Percentiles rank a stretch among this genome's conserved stretches.
Evolutionary conservation across 2,888 invertebrate genomes (phyloP).

Genomic region (Caenorhabditis sp.): DNA sequence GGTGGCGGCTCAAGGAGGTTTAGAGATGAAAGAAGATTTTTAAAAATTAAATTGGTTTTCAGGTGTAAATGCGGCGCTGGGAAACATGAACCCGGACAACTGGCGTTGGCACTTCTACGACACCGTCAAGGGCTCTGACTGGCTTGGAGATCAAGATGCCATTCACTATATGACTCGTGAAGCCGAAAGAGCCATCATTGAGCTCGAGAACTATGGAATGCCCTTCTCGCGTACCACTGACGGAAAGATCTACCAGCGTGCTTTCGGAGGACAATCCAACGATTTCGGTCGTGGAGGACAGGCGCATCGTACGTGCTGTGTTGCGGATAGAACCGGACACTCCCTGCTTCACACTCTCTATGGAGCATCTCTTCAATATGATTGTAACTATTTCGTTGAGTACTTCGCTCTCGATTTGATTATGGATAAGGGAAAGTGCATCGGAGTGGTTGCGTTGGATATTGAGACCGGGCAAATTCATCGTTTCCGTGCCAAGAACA

Average conservation of each 20-base stretch:
- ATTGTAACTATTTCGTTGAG: constrained; percentile 98
- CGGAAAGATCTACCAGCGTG: constrained; percentile 97
- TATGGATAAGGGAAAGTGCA: constrained; percentile 88
- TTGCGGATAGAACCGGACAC: constrained; percentile 98
- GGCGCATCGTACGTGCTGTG: constrained; percentile 90
- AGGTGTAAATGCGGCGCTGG: constrained; percentile 96
- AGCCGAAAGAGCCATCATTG: constrained; percentile 85
- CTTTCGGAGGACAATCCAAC: constrained; percentile 98
- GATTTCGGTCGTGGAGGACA: constrained; percentile 96
- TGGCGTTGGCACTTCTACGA: constrained; percentile 97
- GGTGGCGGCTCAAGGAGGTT: constrained; percentile 96
- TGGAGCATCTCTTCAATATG: constrained; percentile 94
- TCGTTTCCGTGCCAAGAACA: constrained; percentile 91
- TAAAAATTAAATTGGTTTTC: not conserved
- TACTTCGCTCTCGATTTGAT: constrained; percentile 97
- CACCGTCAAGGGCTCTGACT: constrained; percentile 89
- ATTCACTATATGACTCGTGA: constrained; percentile 96
- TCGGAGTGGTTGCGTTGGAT: constrained; percentile 93
- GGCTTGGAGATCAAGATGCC: constrained; percentile 97
- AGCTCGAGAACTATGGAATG: constrained; percentile 86
- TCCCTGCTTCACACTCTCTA: constrained; percentile 97
- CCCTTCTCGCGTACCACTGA: constrained; percentile 95
- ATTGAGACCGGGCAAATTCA: constrained; percentile 97
- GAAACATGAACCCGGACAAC: constrained; percentile 94
- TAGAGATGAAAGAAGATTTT: too few relatives aligned